Evolutionary conservation across 2,797 vertebrate species (phyloP).

Genomic region (Buphagus erythrorhynchus): DNA sequence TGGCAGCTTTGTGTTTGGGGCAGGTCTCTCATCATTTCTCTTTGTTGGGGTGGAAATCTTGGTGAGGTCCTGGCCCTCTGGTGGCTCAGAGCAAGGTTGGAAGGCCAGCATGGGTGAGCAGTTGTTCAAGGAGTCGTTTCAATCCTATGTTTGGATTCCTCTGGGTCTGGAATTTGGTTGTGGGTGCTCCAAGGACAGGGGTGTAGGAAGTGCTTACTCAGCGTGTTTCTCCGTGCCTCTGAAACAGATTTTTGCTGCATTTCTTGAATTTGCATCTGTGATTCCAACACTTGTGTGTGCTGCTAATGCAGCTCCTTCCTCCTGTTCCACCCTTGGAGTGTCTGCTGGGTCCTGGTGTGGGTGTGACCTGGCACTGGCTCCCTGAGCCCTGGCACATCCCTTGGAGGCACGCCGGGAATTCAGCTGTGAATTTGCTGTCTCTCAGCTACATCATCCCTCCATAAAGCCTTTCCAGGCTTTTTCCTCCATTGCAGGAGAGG

Average conservation of each 20-base stretch:
- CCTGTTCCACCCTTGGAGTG: neutral
- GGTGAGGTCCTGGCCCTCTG: neutral
- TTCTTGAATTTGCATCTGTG: neutral
- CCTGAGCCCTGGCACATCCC: neutral
- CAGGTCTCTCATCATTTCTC: neutral
- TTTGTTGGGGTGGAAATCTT: neutral
- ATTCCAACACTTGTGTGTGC: fast-evolving
- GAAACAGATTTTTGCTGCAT: fast-evolving
- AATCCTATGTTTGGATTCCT: fast-evolving
- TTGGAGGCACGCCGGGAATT: neutral
- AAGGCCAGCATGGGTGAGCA: neutral
- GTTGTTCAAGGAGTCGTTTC: neutral
- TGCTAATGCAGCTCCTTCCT: neutral
- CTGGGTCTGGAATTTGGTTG: neutral
- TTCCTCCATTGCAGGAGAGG: neutral
- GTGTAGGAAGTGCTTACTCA: neutral
- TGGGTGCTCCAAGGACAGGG: neutral
- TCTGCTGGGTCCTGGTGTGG: fast-evolving
- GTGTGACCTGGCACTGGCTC: neutral
- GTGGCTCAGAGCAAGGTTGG: neutral
- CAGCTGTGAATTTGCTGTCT: neutral
- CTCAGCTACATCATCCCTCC: neutral
- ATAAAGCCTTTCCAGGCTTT: neutral
- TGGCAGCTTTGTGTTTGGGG: neutral
- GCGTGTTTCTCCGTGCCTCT: fast-evolving